Percentiles rank a stretch among this genome's conserved stretches.
phyloP scores from a whole-genome alignment of 2,888 invertebrate genomes.

The Ectemnius continuus region DNA sequence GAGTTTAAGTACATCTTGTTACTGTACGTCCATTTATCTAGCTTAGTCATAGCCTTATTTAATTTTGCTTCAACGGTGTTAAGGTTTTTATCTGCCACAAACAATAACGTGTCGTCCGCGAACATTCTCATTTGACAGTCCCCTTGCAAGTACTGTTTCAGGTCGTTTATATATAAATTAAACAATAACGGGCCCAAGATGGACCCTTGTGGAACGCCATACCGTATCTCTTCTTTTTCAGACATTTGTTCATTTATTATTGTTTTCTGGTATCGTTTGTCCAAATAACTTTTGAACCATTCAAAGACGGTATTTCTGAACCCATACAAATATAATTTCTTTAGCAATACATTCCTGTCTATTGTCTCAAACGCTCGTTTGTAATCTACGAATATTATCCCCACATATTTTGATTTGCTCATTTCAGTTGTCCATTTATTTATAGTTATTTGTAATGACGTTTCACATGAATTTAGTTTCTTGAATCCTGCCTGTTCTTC shows the following conservation, averaged over 20 bases:
- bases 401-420: constrained; percentile 26
- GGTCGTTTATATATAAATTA: not conserved
- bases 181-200: constrained; percentile 16
- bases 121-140: not conserved
- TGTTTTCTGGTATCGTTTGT: constrained; percentile 3
- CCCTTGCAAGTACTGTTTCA: too few relatives aligned
- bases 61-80: not conserved
- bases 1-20: too few relatives aligned
- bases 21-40: too few relatives aligned
- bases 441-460: too few relatives aligned
- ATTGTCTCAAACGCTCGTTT: constrained; percentile 43
- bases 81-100: not conserved
- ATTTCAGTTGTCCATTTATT: constrained; percentile 10
- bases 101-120: not conserved
- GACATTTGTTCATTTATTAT: constrained; percentile 12
- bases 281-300: constrained; percentile 8
- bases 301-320: not conserved
- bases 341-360: constrained; percentile 17
- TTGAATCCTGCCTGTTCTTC: too few relatives aligned
- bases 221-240: too few relatives aligned
- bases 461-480: too few relatives aligned
- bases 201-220: not conserved
- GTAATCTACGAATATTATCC: constrained; percentile 43
- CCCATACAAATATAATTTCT: constrained; percentile 14
- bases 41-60: not conserved